phyloP scores from a whole-genome alignment of 2,797 vertebrate species.

The Paratrypauchen microcephalus region DNA sequence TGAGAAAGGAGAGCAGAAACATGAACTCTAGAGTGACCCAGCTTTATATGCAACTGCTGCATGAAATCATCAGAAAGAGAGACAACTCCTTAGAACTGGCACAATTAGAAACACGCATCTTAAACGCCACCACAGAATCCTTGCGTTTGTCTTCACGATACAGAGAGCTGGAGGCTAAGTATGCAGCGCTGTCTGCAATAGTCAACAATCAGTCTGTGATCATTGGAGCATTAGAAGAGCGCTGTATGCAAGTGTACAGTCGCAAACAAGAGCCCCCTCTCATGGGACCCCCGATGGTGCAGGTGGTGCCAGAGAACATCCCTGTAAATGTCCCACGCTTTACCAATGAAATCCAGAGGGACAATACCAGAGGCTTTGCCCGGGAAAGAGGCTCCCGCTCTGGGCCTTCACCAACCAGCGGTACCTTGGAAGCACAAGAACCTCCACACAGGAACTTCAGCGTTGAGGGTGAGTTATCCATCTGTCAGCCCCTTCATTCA shows the following conservation, averaged over 20 bases:
- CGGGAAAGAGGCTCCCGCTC: conserved; percentile 78
- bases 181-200: conserved; percentile 83
- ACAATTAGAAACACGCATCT: conserved; percentile 92
- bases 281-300: conserved; percentile 87
- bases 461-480: conserved; percentile 82
- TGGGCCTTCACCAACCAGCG: conserved; percentile 81
- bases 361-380: conserved; percentile 67
- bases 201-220: conserved; percentile 94
- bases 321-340: conserved; percentile 87
- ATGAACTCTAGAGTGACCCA: conserved; percentile 99
- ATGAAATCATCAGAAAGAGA: conserved; percentile 96
- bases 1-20: conserved; percentile 97
- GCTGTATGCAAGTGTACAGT: conserved; percentile 85
- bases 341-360: conserved; percentile 91
- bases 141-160: conserved; percentile 87
- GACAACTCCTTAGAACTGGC: conserved; percentile 96
- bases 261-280: conserved; percentile 69
- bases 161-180: conserved; percentile 88
- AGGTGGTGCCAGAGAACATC: conserved; percentile 92
- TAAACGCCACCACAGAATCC: conserved; percentile 91
- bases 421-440: conserved; percentile 82
- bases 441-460: conserved; percentile 80
- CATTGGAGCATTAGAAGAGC: conserved; percentile 88
- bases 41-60: conserved; percentile 97
- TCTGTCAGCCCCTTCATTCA: not conserved